Evolutionary conservation across 53 echinoderm and acorn worm species (phyloP).

Genomic region (Pentamera pediparva): DNA sequence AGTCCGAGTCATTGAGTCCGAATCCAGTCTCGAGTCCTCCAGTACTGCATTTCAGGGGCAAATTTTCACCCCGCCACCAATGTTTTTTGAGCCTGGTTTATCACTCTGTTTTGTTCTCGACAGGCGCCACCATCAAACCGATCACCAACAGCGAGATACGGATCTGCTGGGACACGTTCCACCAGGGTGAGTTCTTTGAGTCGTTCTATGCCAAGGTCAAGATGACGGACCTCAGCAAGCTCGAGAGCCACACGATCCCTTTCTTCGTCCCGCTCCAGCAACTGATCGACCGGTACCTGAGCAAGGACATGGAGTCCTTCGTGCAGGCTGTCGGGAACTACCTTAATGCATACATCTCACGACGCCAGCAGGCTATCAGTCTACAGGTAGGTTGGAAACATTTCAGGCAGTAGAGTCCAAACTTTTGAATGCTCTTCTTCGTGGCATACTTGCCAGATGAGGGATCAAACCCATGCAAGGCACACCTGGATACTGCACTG

Average conservation of each 20-base stretch:
- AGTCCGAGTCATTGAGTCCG: too few species aligned
- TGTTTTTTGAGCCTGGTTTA: too few species aligned
- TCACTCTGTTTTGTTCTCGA: not conserved
- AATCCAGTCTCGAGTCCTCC: too few species aligned
- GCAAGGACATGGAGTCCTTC: constrained; percentile 47
- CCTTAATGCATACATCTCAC: constrained; percentile 68
- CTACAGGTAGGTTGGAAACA: constrained; percentile 59
- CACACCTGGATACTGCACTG: not conserved
- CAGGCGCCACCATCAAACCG: constrained; percentile 51
- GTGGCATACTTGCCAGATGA: not conserved
- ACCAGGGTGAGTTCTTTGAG: constrained; percentile 63
- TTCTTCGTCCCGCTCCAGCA: constrained; percentile 67
- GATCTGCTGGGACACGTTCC: constrained; percentile 92
- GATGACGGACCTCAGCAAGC: constrained; percentile 21
- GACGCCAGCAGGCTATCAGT: constrained; percentile 54
- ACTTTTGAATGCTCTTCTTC: not conserved
- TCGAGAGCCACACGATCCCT: constrained; percentile 63
- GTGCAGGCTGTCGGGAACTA: constrained; percentile 55
- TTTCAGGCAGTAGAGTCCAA: not conserved
- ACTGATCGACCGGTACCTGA: constrained; percentile 47
- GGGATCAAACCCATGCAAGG: not conserved
- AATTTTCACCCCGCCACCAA: too few species aligned
- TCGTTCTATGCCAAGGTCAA: constrained; percentile 77
- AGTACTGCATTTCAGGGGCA: too few species aligned
- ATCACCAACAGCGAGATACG: constrained; percentile 53